A percentile compares a stretch with the other conserved stretches of the same genome.
Conservation (phyloP, 2,113 vertebrate genomes). For the Motacilla alba region DNA sequence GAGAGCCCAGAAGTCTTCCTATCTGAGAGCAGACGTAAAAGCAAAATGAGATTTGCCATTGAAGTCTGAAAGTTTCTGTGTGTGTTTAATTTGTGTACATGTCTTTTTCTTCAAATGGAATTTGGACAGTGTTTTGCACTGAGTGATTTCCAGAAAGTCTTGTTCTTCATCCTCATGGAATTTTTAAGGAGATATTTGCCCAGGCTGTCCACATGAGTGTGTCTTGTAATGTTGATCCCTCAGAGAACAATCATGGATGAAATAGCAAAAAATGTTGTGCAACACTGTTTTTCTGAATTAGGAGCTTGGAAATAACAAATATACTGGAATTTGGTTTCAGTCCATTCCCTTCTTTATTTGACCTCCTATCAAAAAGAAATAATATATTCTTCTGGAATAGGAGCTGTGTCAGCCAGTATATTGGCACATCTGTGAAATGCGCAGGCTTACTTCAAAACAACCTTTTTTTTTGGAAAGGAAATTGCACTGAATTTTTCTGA, state of each 20-base stretch:
- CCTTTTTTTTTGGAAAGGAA: not conserved
- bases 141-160: constrained; percentile 54
- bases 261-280: constrained; percentile 42
- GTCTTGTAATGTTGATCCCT: constrained; percentile 50
- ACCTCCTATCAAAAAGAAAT: constrained; percentile 16
- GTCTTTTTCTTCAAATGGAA: not conserved
- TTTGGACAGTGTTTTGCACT: not conserved
- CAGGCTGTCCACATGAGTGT: constrained; percentile 31
- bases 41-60: not conserved
- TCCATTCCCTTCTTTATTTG: not conserved
- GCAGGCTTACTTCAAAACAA: constrained; percentile 8
- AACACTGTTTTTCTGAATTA: constrained; percentile 42
- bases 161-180: constrained; percentile 50
- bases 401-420: not conserved
- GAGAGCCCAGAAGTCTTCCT: not conserved
- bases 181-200: constrained; percentile 20
- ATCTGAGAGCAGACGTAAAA: not conserved
- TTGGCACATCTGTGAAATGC: not conserved
- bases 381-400: not conserved
- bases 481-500: not conserved
- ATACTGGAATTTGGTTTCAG: constrained; percentile 37
- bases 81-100: not conserved
- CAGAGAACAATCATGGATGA: constrained; percentile 39
- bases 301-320: constrained; percentile 53
- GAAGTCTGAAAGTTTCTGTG: not conserved